A percentile compares a stretch with the other conserved stretches of the same genome.
phyloP scores from a whole-genome alignment of 2,888 invertebrate species.

The Drosophila incognita region DNA sequence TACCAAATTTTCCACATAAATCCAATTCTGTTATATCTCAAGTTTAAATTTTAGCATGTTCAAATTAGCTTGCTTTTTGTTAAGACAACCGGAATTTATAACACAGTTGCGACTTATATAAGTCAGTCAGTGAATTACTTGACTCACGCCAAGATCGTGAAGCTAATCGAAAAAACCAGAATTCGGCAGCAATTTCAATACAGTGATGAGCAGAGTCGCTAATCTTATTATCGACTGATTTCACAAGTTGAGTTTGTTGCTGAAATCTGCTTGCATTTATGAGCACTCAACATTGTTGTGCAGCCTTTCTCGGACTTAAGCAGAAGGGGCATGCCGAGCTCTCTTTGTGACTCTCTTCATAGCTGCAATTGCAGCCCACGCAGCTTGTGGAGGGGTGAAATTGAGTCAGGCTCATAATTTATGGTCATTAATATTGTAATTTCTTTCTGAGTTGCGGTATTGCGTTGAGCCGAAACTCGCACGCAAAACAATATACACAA shows the following conservation, averaged over 20 bases:
- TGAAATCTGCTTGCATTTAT: conserved; percentile 47
- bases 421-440: conserved; percentile 78
- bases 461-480: conserved; percentile 52
- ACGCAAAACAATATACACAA: conserved; percentile 73
- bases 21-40: not conserved
- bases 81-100: conserved; percentile 3
- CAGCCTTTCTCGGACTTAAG: conserved; percentile 3
- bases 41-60: not conserved
- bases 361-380: conserved; percentile 71
- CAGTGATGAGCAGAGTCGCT: conserved; percentile 4
- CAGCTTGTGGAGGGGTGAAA: conserved; percentile 27
- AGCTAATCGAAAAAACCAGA: conserved; percentile 12
- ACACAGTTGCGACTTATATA: conserved; percentile 5
- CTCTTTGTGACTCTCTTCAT: conserved; percentile 60
- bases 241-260: conserved; percentile 40
- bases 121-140: not conserved
- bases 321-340: conserved; percentile 41
- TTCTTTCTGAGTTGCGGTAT: conserved; percentile 52
- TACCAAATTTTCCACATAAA: not conserved
- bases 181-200: conserved; percentile 7
- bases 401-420: conserved; percentile 63
- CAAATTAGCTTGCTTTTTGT: conserved; percentile 9
- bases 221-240: conserved; percentile 19
- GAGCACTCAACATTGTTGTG: conserved; percentile 10
- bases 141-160: conserved; percentile 6